These are phyloP conservation scores for Sarcophaga variegata DNA, from an alignment of 2,888 invertebrate species.

Conservation along the genomic window DNA sequence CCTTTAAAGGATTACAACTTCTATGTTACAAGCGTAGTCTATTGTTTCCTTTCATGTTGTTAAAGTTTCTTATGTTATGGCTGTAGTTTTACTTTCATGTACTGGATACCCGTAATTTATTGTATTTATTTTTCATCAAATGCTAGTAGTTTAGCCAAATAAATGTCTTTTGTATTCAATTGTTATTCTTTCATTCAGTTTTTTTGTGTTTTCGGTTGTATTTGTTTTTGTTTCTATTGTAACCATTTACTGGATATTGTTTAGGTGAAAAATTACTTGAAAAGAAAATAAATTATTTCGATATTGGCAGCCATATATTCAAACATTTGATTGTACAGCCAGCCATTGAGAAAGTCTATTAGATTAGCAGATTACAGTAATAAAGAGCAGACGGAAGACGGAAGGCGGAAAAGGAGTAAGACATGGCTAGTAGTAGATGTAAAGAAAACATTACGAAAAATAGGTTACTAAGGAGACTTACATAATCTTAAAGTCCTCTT, in stretches of 20 bases:
- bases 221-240: slow-evolving; percentile 10
- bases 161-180: slow-evolving; percentile 1
- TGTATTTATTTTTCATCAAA: slow-evolving; percentile 31
- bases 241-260: slow-evolving; percentile 42
- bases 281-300: slow-evolving; percentile 57
- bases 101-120: slow-evolving; percentile 29
- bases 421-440: not conserved
- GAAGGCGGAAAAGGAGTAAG: not conserved
- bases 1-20: slow-evolving; percentile 15
- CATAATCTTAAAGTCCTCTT: slow-evolving; percentile 6
- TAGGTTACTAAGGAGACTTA: slow-evolving; percentile 6
- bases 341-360: slow-evolving; percentile 27
- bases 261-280: slow-evolving; percentile 53
- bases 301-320: slow-evolving; percentile 48
- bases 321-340: not conserved
- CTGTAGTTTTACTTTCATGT: slow-evolving; percentile 24
- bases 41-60: slow-evolving; percentile 2
- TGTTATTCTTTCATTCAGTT: not conserved
- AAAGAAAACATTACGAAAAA: slow-evolving; percentile 19
- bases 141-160: slow-evolving; percentile 26
- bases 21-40: not conserved
- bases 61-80: not conserved
- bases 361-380: slow-evolving; percentile 54
- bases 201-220: not conserved
- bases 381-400: not conserved